Percentiles rank a stretch among this genome's conserved stretches.
Evolutionary conservation across 2,888 invertebrate genomes (phyloP).

Genomic region (Carterocephalus palaemon): DNA sequence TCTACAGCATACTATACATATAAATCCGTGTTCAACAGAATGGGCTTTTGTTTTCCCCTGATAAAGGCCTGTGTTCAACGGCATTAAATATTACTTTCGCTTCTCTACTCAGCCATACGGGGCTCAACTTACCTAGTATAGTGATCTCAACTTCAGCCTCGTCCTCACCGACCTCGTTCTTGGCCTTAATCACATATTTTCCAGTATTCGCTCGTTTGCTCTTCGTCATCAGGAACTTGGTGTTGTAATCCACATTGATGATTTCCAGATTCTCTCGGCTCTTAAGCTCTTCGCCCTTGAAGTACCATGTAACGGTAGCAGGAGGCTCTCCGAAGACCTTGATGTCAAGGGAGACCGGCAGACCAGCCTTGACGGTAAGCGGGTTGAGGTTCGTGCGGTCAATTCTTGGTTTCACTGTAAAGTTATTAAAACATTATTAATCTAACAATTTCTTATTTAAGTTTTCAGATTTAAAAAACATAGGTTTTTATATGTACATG

Average conservation of each 20-base stretch:
- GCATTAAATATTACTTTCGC: too few species aligned
- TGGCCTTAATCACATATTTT: constrained; percentile 92
- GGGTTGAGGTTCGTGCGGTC: constrained; percentile 93
- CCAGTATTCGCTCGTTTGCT: constrained; percentile 90
- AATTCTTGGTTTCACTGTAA: constrained; percentile 93
- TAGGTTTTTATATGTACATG: too few species aligned
- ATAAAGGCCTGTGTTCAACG: too few species aligned
- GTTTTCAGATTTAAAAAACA: too few species aligned
- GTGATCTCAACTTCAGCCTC: constrained; percentile 93
- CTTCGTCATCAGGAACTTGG: constrained; percentile 91
- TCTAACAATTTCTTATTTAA: too few species aligned
- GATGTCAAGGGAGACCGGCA: constrained; percentile 91
- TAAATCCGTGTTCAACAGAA: too few species aligned
- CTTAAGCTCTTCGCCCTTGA: constrained; percentile 83
- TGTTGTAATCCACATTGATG: constrained; percentile 92
- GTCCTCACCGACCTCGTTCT: constrained; percentile 96
- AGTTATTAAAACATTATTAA: too few species aligned
- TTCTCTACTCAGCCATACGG: too few species aligned
- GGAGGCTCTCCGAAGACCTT: constrained; percentile 96
- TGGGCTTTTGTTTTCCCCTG: too few species aligned
- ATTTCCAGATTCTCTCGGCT: constrained; percentile 83
- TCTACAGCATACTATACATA: too few species aligned
- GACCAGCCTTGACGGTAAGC: constrained; percentile 91
- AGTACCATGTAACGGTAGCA: constrained; percentile 93
- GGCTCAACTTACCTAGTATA: constrained; percentile 82